Base-by-base conservation (phyloP, 2,113 vertebrate genomes). In the Mormyrus iriodes region DNA sequence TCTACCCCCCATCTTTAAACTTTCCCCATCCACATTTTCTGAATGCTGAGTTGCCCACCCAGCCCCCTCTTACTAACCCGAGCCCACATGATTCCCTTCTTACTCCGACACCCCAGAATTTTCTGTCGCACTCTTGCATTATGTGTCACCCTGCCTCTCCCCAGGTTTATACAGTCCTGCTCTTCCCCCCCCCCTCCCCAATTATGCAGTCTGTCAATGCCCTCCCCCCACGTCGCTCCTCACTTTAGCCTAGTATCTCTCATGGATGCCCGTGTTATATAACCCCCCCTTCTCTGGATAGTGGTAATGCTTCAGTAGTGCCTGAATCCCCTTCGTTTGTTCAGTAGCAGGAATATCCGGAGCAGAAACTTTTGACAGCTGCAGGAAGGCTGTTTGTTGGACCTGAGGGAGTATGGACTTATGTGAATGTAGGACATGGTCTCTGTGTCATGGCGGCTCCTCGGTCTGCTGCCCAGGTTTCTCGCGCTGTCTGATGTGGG, bases 401-500 rank as follows among this genome's bases (percentile, higher is more conserved):
- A 27, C 7, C 24, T 44, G 76, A 84, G 82, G 39, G 21, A 49
- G 10, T 51, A 51, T 4, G 17, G 10, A 85, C 24, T 27, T n/a
- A n/a, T 52, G 13, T 1, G 82, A 48, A 84, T 48, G 44, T 84
- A 84, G 82, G 44, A 46, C 44, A 49, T 7, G 13, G 15, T 39
- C 31, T 39, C 15, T 76, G 73, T 76, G 73, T 35, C 35, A 7
- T 48, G 42, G 46, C 0, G 4, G 24, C 21, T 49, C 24, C 83
- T 15, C 42, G n/a, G 8, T 9, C 42, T 49, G 21, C 35, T 7
- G 13, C n/a, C 58, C 27, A 44, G 55, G 4, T 69, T 61, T 76
- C 61, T 51, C 69, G 39, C 17, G 3, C 49, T 39, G n/a, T 49
- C 85, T 86, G 48, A n/a, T 89, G 51, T 55, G 89, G 89, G 82